phyloP scores from a whole-genome alignment of 1,140 invertebrate species.

The Drosophila jambulina region DNA sequence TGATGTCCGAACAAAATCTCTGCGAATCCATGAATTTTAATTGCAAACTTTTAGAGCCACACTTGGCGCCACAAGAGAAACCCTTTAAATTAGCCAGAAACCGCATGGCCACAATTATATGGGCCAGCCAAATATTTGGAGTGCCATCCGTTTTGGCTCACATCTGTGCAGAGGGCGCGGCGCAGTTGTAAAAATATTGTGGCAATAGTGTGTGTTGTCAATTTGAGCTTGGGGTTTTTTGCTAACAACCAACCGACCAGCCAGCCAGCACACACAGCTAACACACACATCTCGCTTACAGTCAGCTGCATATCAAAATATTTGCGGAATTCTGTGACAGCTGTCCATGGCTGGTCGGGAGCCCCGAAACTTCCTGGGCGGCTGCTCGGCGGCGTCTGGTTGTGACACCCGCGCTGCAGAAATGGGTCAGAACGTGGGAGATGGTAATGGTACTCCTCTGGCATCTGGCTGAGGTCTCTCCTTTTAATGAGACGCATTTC shows the following conservation, averaged over 20 bases:
- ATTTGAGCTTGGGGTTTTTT: conserved; percentile 72
- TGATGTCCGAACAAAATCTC: conserved; percentile 10
- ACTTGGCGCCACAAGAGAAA: conserved; percentile 8
- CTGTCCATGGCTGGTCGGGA: conserved; percentile 43
- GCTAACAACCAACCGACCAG: conserved; percentile 28
- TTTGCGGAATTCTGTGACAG: conserved; percentile 69
- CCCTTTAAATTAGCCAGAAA: conserved; percentile 66
- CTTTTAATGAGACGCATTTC: conserved; percentile 80
- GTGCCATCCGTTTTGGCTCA: conserved; percentile 33
- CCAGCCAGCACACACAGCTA: conserved; percentile 1
- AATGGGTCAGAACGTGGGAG: conserved; percentile 56
- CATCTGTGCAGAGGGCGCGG: conserved; percentile 14
- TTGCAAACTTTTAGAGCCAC: conserved; percentile 32
- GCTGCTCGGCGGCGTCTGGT: conserved; percentile 20
- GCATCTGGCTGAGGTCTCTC: conserved; percentile 36
- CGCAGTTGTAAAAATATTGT: conserved; percentile 79
- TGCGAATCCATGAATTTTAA: conserved; percentile 37
- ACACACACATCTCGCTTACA: conserved; percentile 1
- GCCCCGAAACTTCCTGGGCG: conserved; percentile 53
- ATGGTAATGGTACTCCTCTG: conserved; percentile 3
- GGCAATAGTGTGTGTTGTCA: conserved; percentile 72
- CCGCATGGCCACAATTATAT: conserved; percentile 68
- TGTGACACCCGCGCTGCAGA: conserved; percentile 41
- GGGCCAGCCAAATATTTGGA: conserved; percentile 73
- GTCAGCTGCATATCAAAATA: conserved; percentile 75